Evolutionary conservation across 2,888 invertebrate genomes (phyloP).

Genomic region (Silvanus unidentatus): DNA sequence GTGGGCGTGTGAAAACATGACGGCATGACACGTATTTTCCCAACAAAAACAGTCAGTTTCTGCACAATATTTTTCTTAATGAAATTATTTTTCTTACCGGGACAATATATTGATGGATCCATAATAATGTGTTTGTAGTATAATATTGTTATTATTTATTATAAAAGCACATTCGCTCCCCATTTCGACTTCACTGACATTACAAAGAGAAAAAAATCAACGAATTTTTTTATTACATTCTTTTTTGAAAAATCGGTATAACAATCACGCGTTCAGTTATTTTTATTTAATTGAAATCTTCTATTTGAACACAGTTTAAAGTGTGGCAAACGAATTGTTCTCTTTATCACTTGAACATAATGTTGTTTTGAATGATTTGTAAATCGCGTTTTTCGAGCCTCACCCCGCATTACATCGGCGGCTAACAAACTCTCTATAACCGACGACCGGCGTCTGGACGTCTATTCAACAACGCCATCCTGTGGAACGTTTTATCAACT

Average conservation of each 20-base stretch:
- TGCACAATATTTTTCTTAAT: not conserved
- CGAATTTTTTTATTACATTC: constrained; percentile 6
- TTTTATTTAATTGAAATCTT: no score
- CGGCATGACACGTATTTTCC: not conserved
- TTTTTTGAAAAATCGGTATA: no score
- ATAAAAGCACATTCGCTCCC: constrained; percentile 30
- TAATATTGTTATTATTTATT: constrained; percentile 9
- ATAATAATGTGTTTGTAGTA: constrained; percentile 28
- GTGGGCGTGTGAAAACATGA: constrained; percentile 4
- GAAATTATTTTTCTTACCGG: constrained; percentile 34
- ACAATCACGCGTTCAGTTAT: no score
- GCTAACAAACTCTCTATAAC: constrained; percentile 28
- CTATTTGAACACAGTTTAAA: constrained; percentile 22
- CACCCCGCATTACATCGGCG: constrained; percentile 34
- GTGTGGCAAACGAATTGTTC: not conserved
- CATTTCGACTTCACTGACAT: constrained; percentile 35
- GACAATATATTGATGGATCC: constrained; percentile 41
- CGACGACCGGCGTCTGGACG: constrained; percentile 30
- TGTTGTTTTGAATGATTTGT: constrained; percentile 14
- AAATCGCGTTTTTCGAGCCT: constrained; percentile 27
- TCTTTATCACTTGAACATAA: constrained; percentile 27
- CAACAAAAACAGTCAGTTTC: no score
- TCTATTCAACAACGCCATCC: constrained; percentile 29
- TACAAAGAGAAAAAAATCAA: constrained; percentile 18
- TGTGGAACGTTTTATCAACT: constrained; percentile 8